Base-by-base conservation (phyloP, 1,140 invertebrate species). In the Macrosteles quadrilineatus region DNA sequence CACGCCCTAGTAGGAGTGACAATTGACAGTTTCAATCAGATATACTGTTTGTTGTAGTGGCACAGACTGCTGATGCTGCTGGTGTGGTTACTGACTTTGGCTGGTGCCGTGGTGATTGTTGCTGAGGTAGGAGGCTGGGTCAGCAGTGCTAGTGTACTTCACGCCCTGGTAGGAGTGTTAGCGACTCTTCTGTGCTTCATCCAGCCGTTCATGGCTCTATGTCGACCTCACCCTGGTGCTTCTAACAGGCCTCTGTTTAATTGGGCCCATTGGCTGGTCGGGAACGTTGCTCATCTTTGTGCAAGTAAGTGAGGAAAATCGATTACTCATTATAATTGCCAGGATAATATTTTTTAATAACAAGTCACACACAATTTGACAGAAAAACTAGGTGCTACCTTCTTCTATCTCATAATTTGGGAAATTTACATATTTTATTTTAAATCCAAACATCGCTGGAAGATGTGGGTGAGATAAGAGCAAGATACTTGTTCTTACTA, bases 221-320 rank as follows among this genome's bases (percentile, higher is more conserved):
- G 96, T 78, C 87, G 96, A 68, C 95, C 94, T 2, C 88, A 91
- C 78, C 94, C 95, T 0, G 91, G 89, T 59, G 89, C 91, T 53
- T 85, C 88, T 1, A 90, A 88, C 75, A 83, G 96, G 67, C 87
- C 91, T 0, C 82, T 96, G 66, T 98, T 98, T 83, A 99, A 99
- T 80, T 98, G 96, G 96, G 77, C 88, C 17, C 96, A 98, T 81
- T 98, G 95, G 94, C 83, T 93, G 47, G 86, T 94, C 73, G 96
- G 96, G 57, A 98, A 97, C 80, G 81, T 88, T n/a, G 95, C 95
- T 1, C 94, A 97, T 78, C 93, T 97, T 74, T 83, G 96, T 67
- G 93, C 88, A 77, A 93, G 95, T 97, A 85, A 87, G 89, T 75
- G n/a, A n/a, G n/a, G n/a, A n/a, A n/a, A n/a, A n/a, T n/a, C n/a